These are phyloP conservation scores for Rhodophaea formosa DNA, from an alignment of 2,888 invertebrate genomes.

Conservation along the genomic window DNA sequence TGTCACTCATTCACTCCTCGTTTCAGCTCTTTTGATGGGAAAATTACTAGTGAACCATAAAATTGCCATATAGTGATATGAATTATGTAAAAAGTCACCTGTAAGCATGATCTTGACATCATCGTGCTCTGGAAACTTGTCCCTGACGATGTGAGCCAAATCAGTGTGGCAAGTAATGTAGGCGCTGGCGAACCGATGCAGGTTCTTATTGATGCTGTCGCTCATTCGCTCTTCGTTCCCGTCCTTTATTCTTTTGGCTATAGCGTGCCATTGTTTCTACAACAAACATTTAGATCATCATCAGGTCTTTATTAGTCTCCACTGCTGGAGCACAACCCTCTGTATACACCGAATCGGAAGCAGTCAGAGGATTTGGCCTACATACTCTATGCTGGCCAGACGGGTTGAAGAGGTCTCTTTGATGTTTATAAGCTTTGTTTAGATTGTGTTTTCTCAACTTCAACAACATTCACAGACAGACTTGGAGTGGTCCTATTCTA, in stretches of 20 bases:
- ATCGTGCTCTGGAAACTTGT: conserved; percentile 70
- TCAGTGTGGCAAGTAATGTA: conserved; percentile 83
- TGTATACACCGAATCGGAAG: no score
- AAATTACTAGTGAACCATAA: no score
- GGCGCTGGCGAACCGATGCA: conserved; percentile 82
- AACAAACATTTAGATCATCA: conserved; percentile 25
- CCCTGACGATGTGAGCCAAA: conserved; percentile 67
- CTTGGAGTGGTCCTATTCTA: no score
- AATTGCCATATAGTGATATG: no score
- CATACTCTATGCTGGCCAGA: no score
- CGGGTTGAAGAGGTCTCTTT: no score
- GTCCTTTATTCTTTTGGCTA: conserved; percentile 68
- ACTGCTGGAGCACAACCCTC: no score
- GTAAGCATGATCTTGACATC: conserved; percentile 77
- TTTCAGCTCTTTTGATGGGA: conserved; percentile 35
- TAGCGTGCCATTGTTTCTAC: conserved; percentile 82
- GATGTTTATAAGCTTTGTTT: no score
- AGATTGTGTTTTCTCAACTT: no score
- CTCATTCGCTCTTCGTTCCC: conserved; percentile 35
- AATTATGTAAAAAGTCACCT: conserved; percentile 40
- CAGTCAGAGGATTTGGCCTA: no score
- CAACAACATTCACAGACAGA: no score
- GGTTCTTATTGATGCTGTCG: conserved; percentile 32
- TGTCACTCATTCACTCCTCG: conserved; percentile 33
- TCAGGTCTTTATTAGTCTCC: no score